Conservation (phyloP, 1,140 invertebrate species). For the Hirudo medicinalis region DNA sequence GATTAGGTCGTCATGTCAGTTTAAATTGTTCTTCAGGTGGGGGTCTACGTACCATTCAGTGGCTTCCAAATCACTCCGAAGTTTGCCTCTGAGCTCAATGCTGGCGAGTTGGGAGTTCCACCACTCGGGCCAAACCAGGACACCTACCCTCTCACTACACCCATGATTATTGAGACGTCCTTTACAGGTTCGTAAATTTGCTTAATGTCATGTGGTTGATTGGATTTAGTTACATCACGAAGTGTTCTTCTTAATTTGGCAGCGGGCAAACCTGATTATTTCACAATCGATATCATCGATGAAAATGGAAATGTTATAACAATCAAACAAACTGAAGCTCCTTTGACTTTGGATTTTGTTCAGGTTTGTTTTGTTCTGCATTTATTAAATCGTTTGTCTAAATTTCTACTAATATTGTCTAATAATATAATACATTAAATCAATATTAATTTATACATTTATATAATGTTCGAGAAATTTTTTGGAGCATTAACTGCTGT, state of each 20-base stretch:
- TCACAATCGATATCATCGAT: slow-evolving; percentile 23
- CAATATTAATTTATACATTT: too few relatives aligned
- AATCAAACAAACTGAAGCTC: background rate
- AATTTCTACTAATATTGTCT: too few relatives aligned
- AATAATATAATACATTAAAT: too few relatives aligned
- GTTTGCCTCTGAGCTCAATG: background rate
- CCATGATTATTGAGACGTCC: background rate
- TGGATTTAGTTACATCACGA: too few relatives aligned
- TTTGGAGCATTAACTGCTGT: too few relatives aligned
- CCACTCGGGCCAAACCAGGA: background rate
- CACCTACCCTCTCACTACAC: background rate
- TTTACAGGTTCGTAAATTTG: background rate
- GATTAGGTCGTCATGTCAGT: too few relatives aligned
- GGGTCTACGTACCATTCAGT: slow-evolving; percentile 8
- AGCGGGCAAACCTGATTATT: slow-evolving; percentile 24
- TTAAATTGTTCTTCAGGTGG: background rate
- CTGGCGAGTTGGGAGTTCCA: background rate
- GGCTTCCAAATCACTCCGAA: background rate
- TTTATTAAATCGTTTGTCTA: too few relatives aligned
- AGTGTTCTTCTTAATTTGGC: slow-evolving; percentile 21
- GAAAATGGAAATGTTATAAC: slow-evolving; percentile 21
- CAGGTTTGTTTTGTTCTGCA: too few relatives aligned
- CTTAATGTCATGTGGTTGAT: background rate
- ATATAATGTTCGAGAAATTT: too few relatives aligned
- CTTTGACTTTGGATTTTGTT: background rate